phyloP scores from a whole-genome alignment of 2,113 vertebrate species.

The Vulpes ferrilata region DNA sequence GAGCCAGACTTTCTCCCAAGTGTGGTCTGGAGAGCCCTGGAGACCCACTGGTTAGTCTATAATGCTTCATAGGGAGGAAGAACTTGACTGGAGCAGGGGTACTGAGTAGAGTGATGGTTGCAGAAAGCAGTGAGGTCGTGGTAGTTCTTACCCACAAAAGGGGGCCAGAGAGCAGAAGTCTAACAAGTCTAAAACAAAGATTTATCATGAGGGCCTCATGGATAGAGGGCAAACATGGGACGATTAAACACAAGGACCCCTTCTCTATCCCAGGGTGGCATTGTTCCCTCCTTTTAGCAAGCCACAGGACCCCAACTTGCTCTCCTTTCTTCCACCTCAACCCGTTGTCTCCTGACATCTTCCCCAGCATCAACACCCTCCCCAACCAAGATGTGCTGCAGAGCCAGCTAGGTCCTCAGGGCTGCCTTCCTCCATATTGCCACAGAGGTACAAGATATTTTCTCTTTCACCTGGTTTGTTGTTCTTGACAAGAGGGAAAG shows the following conservation, averaged over 20 bases:
- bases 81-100: conserved; percentile 2
- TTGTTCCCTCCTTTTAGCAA: not conserved
- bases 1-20: conserved; percentile 66
- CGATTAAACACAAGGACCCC: not conserved
- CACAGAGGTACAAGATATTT: not conserved
- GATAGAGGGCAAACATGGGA: not conserved
- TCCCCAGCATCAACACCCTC: not conserved
- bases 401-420: not conserved
- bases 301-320: not conserved
- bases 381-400: not conserved
- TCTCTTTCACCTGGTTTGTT: not conserved
- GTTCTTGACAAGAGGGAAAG: not conserved
- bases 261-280: not conserved
- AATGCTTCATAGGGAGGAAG: conserved; percentile 48
- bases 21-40: conserved; percentile 50
- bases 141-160: conserved; percentile 58
- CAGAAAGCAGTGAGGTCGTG: conserved; percentile 3
- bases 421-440: too few species aligned
- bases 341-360: not conserved
- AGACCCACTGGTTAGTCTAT: conserved; percentile 34
- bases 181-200: conserved; percentile 45
- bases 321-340: not conserved
- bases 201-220: conserved; percentile 19
- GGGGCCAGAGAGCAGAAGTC: conserved; percentile 43
- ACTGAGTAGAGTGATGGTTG: not conserved